phyloP scores from a whole-genome alignment of 2,888 invertebrate species.

The Tipula confusa region DNA sequence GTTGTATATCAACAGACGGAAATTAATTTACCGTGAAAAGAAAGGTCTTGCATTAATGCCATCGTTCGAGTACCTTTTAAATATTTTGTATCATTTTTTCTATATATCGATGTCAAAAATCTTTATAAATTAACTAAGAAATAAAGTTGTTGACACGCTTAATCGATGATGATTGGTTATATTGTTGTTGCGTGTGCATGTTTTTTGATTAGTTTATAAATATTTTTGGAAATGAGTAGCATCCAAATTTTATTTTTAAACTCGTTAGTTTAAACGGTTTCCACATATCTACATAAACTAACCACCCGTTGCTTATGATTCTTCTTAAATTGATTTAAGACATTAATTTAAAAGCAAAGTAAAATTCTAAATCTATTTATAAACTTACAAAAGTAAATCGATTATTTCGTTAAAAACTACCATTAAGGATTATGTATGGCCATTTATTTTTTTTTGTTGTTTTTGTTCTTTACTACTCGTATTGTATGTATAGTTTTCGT shows the following conservation, averaged over 20 bases:
- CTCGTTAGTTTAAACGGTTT: too few relatives aligned
- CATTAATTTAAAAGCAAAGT: not conserved
- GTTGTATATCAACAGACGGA: not conserved
- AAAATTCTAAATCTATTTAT: not conserved
- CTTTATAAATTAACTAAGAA: not conserved
- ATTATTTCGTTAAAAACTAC: not conserved
- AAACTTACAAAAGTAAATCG: not conserved
- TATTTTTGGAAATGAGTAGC: not conserved
- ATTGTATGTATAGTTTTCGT: not conserved
- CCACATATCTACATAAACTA: not conserved
- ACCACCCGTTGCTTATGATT: not conserved
- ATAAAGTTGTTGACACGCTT: not conserved
- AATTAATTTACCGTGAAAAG: not conserved
- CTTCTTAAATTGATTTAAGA: not conserved
- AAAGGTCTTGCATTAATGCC: not conserved
- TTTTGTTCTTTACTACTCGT: not conserved
- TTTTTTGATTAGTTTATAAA: not conserved
- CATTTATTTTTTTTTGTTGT: not conserved
- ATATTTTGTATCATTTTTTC: not conserved
- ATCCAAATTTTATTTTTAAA: not conserved
- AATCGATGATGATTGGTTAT: not conserved
- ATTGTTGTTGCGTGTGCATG: not conserved
- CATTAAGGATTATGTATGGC: constrained; percentile 3
- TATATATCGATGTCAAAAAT: too few relatives aligned
- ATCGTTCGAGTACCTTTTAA: not conserved